Evolutionary conservation across 2,888 invertebrate genomes (phyloP).

Genomic region (Pristionchus fissidentatus): DNA sequence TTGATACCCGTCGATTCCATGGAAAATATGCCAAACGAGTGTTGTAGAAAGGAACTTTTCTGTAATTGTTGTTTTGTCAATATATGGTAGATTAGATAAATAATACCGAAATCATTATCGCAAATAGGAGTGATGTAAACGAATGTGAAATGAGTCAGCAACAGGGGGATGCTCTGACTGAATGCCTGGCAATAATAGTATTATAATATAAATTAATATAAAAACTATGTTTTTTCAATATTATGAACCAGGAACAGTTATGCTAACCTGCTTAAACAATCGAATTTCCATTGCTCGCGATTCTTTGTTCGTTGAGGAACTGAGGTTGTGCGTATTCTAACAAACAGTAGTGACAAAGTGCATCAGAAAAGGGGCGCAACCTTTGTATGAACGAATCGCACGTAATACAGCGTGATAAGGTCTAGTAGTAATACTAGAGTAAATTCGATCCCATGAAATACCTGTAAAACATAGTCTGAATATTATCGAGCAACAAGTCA

Average conservation of each 20-base stretch:
- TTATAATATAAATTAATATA: not conserved
- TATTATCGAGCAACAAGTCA: no score
- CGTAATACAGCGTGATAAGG: not conserved
- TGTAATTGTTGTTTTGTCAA: not conserved
- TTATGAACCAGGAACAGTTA: not conserved
- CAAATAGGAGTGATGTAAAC: not conserved
- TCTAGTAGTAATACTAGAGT: not conserved
- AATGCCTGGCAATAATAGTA: no score
- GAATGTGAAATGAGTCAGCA: not conserved
- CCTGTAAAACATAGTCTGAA: no score
- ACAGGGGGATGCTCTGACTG: slow-evolving; percentile 21
- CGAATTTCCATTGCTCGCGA: not conserved
- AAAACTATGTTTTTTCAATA: no score
- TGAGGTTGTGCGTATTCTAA: no score
- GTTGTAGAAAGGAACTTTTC: not conserved
- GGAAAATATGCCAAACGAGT: not conserved
- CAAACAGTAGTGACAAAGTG: no score
- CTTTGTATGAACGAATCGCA: not conserved
- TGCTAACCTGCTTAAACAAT: not conserved
- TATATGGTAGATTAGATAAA: not conserved
- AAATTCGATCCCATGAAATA: not conserved
- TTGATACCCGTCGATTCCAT: not conserved
- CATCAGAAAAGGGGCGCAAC: no score
- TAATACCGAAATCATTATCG: not conserved
- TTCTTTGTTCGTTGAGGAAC: not conserved